Evolutionary conservation across 2,797 vertebrate genomes (phyloP).

Genomic region (Neosalanx taihuensis): DNA sequence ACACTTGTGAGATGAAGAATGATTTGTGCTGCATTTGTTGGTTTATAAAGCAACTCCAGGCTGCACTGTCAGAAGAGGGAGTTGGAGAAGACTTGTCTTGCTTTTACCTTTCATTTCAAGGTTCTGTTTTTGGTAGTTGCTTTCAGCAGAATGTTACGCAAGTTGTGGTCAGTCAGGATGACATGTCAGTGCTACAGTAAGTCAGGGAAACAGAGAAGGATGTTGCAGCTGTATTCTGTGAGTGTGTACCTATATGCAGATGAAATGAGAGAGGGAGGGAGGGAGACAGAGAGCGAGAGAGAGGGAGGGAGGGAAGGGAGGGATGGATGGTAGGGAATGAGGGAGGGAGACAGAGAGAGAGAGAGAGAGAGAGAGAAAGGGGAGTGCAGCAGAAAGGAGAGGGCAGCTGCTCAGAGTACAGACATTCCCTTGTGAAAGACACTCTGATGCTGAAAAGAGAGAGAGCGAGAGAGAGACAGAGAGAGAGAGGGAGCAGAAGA

Average conservation of each 20-base stretch:
- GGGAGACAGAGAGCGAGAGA: slow-evolving; percentile 14
- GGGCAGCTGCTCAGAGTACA: slow-evolving; percentile 53
- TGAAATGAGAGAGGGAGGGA: slow-evolving; percentile 25
- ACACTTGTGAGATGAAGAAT: background rate
- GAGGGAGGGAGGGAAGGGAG: background rate
- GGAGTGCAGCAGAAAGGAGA: slow-evolving; percentile 12
- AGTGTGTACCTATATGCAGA: slow-evolving; percentile 36
- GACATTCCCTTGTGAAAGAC: slow-evolving; percentile 34
- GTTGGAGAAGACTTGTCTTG: slow-evolving; percentile 20
- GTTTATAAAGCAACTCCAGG: slow-evolving; percentile 29
- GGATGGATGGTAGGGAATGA: slow-evolving; percentile 15
- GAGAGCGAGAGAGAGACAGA: slow-evolving; percentile 13
- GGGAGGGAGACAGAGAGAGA: slow-evolving; percentile 25
- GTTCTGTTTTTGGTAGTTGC: background rate
- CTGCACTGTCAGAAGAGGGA: slow-evolving; percentile 44
- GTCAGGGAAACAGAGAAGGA: slow-evolving; percentile 14
- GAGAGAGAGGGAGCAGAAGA: background rate
- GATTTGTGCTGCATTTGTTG: background rate
- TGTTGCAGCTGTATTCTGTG: slow-evolving; percentile 26
- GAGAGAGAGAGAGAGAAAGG: too few relatives aligned
- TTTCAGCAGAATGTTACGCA: background rate
- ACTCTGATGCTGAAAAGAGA: slow-evolving; percentile 13
- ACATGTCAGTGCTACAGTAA: slow-evolving; percentile 5
- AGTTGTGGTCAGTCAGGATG: slow-evolving; percentile 17
- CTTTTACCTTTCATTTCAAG: slow-evolving; percentile 21